These are phyloP conservation scores for Melanerpes formicivorus DNA, from an alignment of 2,113 vertebrate genomes.

Conservation along the genomic window DNA sequence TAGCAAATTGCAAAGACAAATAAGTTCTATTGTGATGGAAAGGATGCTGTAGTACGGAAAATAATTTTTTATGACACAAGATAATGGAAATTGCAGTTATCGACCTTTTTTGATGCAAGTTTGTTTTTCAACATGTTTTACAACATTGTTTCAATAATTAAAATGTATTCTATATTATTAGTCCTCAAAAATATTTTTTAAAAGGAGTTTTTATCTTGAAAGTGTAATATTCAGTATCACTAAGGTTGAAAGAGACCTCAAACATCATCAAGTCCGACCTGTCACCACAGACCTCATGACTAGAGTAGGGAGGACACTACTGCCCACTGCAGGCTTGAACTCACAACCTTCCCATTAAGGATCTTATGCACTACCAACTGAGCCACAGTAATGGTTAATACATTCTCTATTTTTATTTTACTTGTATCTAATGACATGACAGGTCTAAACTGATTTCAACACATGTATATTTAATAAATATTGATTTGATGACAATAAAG, in stretches of 20 bases:
- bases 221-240: background rate
- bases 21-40: background rate
- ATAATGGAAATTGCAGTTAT: background rate
- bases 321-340: no score
- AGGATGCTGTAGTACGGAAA: background rate
- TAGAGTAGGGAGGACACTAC: no score
- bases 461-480: background rate
- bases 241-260: no score
- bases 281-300: no score
- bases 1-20: background rate
- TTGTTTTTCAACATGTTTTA: background rate
- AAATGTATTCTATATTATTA: background rate
- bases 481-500: background rate
- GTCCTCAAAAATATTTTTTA: background rate
- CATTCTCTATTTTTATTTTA: background rate
- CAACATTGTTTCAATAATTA: background rate
- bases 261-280: no score
- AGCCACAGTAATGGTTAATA: no score
- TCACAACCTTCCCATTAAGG: no score
- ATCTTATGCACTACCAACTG: no score
- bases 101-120: background rate
- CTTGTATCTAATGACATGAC: background rate
- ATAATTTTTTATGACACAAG: background rate
- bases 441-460: background rate
- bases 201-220: background rate